These are phyloP conservation scores for Chrysopilus asiliformis DNA, from an alignment of 2,888 invertebrate genomes.

Conservation along the genomic window DNA sequence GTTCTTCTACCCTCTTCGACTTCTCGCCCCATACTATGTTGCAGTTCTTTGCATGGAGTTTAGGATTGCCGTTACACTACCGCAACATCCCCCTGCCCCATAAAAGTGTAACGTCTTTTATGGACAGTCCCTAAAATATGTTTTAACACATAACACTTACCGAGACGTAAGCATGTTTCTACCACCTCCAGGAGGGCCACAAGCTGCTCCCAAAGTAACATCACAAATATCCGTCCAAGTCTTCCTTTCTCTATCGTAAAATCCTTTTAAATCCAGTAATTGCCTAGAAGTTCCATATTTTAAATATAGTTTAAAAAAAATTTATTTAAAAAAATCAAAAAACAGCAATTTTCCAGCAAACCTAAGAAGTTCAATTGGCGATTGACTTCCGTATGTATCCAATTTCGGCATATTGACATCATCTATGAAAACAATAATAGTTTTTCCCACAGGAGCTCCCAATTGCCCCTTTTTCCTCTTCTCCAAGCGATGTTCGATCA, in stretches of 20 bases:
- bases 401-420: slow-evolving; percentile 85
- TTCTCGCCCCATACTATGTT: background rate
- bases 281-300: slow-evolving; percentile 16
- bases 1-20: too few relatives aligned
- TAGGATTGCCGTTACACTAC: too few relatives aligned
- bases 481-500: slow-evolving; percentile 74
- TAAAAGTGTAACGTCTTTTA: too few relatives aligned
- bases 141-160: slow-evolving; percentile 7
- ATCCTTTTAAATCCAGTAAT: slow-evolving; percentile 43
- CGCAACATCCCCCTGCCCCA: too few relatives aligned
- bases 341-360: slow-evolving; percentile 23
- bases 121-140: too few relatives aligned
- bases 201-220: slow-evolving; percentile 75
- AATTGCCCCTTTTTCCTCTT: slow-evolving; percentile 65
- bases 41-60: too few relatives aligned
- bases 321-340: background rate
- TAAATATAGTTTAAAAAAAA: background rate
- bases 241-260: slow-evolving; percentile 77
- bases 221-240: slow-evolving; percentile 82
- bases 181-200: slow-evolving; percentile 86
- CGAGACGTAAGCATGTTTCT: slow-evolving; percentile 65
- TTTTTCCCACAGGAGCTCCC: slow-evolving; percentile 72
- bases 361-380: slow-evolving; percentile 79
- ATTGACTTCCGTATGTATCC: slow-evolving; percentile 81
- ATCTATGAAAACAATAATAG: slow-evolving; percentile 74